Percentiles rank a stretch among this genome's conserved stretches.
phyloP scores from a whole-genome alignment of 2,888 invertebrate genomes.

The Xestoiulus laeticollis region DNA sequence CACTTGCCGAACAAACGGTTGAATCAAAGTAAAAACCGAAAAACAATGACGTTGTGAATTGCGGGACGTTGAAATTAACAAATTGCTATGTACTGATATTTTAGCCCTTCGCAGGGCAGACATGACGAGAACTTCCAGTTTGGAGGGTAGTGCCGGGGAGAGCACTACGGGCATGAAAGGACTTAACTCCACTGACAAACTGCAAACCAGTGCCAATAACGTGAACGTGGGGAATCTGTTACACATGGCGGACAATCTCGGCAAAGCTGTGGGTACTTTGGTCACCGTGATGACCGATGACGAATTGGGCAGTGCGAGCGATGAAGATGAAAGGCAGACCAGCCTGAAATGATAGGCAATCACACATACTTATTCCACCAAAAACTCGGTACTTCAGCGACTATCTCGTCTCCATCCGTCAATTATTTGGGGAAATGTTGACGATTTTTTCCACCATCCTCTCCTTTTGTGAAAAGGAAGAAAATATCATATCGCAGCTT shows the following conservation, averaged over 20 bases:
- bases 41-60: neutral
- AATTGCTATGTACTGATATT: neutral
- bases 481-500: conserved; percentile 32
- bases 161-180: conserved; percentile 19
- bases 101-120: conserved; percentile 48
- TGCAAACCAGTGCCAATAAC: conserved; percentile 63
- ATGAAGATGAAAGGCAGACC: conserved; percentile 50
- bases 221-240: conserved; percentile 74
- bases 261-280: conserved; percentile 85
- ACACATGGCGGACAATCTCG: conserved; percentile 87
- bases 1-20: neutral
- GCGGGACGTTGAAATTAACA: conserved; percentile 22
- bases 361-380: conserved; percentile 21
- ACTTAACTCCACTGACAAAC: conserved; percentile 57
- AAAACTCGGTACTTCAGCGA: conserved; percentile 18
- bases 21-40: neutral
- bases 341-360: conserved; percentile 45
- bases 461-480: neutral
- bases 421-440: neutral
- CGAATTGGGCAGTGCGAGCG: conserved; percentile 60
- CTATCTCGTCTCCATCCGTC: conserved; percentile 24
- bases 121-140: conserved; percentile 44
- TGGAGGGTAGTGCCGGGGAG: conserved; percentile 36
- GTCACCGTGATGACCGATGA: conserved; percentile 91
- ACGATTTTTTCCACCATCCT: neutral